phyloP scores from a whole-genome alignment of 2,888 invertebrate species.

The Pollenia labialis region DNA sequence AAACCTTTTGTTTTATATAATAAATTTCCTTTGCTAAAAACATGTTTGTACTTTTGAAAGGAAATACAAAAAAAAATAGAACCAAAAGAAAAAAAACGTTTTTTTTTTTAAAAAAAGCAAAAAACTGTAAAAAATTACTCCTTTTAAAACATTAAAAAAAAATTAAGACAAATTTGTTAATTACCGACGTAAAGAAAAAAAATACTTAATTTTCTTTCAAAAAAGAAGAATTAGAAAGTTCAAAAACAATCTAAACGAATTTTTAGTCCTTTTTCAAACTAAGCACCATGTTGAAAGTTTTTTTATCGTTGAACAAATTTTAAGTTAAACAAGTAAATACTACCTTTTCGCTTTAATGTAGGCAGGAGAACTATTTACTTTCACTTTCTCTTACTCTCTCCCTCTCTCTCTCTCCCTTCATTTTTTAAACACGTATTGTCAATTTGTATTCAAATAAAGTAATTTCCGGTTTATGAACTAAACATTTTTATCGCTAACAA shows the following conservation, averaged over 20 bases:
- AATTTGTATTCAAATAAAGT: conserved; percentile 49
- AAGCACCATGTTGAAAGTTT: too few relatives aligned
- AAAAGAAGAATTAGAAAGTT: too few relatives aligned
- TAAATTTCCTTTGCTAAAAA: not conserved
- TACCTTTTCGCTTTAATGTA: too few relatives aligned
- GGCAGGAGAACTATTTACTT: not conserved
- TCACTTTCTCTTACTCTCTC: not conserved
- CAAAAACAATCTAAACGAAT: too few relatives aligned
- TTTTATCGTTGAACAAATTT: too few relatives aligned
- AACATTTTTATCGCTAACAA: conserved; percentile 39
- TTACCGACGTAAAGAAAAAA: not conserved
- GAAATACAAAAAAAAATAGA: not conserved
- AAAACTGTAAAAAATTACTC: conserved; percentile 2
- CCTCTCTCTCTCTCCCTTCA: not conserved
- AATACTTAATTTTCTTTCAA: not conserved
- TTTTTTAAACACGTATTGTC: not conserved
- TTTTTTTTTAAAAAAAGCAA: not conserved
- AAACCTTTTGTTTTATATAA: not conserved
- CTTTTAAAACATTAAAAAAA: not conserved
- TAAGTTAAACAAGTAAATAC: too few relatives aligned
- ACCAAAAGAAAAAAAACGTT: not conserved
- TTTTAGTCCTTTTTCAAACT: too few relatives aligned
- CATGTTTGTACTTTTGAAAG: not conserved
- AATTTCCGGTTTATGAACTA: conserved; percentile 50
- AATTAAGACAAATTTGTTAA: conserved; percentile 23